Percentiles rank a stretch among this genome's conserved stretches.
Conservation (phyloP, 2,888 invertebrate genomes). For the Rhingia campestris region DNA sequence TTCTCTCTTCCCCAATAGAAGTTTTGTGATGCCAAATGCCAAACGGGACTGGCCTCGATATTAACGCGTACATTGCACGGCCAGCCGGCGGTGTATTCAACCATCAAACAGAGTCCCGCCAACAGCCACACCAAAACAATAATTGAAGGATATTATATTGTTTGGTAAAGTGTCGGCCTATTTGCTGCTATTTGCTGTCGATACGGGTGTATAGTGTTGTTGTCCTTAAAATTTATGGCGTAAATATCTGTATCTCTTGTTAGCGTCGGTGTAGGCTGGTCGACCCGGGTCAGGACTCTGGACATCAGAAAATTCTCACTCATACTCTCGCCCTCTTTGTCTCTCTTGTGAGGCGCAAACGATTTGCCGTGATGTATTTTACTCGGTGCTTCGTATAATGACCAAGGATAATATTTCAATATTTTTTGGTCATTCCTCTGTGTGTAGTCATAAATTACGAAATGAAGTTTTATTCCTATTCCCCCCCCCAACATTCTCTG, state of each 20-base stretch:
- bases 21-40: slow-evolving; percentile 54
- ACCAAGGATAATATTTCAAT: slow-evolving; percentile 73
- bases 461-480: slow-evolving; percentile 67
- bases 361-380: slow-evolving; percentile 73
- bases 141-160: slow-evolving; percentile 63
- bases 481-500: slow-evolving; percentile 3
- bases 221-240: slow-evolving; percentile 62
- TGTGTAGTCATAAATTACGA: slow-evolving; percentile 72
- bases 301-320: too few relatives aligned
- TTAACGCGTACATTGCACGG: slow-evolving; percentile 21
- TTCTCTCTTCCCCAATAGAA: slow-evolving; percentile 29
- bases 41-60: slow-evolving; percentile 26
- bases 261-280: slow-evolving; percentile 17
- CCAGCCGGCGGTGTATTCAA: slow-evolving; percentile 14
- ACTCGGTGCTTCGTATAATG: slow-evolving; percentile 72
- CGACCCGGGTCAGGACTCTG: slow-evolving; percentile 36
- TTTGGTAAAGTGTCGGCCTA: slow-evolving; percentile 69
- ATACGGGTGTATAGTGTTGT: slow-evolving; percentile 32
- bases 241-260: slow-evolving; percentile 61
- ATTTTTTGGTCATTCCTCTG: slow-evolving; percentile 68
- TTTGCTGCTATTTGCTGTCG: slow-evolving; percentile 62
- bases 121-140: slow-evolving; percentile 59
- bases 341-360: slow-evolving; percentile 45
- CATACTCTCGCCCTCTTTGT: slow-evolving; percentile 28
- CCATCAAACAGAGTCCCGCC: slow-evolving; percentile 30